Evolutionary conservation across 2,113 vertebrate genomes (phyloP).

Genomic region (Coracopsis vasa): DNA sequence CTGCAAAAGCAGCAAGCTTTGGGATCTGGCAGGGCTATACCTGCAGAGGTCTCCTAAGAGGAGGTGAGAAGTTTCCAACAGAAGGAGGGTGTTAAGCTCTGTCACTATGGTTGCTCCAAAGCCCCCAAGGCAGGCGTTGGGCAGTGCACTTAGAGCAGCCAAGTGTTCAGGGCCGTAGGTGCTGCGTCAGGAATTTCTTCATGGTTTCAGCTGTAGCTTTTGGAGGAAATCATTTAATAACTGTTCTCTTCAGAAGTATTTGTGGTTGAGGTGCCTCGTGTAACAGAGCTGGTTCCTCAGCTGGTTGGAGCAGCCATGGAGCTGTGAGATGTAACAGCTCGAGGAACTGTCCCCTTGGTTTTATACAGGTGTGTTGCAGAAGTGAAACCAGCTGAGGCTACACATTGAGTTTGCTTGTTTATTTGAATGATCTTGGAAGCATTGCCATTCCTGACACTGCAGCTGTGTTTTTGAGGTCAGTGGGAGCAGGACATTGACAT

Average conservation of each 20-base stretch:
- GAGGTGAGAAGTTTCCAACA: background rate
- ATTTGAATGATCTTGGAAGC: constrained; percentile 19
- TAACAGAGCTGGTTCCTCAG: background rate
- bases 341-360: background rate
- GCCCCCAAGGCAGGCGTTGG: accelerated
- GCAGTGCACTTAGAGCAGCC: background rate
- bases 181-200: background rate
- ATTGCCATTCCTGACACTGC: constrained; percentile 1
- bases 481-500: background rate
- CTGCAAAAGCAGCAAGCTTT: background rate
- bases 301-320: background rate
- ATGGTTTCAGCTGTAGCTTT: background rate
- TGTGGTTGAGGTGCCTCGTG: background rate
- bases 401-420: background rate
- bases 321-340: constrained; percentile 22
- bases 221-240: constrained; percentile 31
- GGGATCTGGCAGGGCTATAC: background rate
- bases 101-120: background rate
- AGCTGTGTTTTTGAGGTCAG: constrained; percentile 52
- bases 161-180: background rate
- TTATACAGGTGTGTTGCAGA: constrained; percentile 40
- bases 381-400: constrained; percentile 43
- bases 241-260: constrained; percentile 3
- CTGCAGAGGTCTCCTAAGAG: background rate
- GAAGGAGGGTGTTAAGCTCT: background rate